These are phyloP conservation scores for Anolis sagrei DNA, from an alignment of 2,113 vertebrate genomes.

Conservation along the genomic window DNA sequence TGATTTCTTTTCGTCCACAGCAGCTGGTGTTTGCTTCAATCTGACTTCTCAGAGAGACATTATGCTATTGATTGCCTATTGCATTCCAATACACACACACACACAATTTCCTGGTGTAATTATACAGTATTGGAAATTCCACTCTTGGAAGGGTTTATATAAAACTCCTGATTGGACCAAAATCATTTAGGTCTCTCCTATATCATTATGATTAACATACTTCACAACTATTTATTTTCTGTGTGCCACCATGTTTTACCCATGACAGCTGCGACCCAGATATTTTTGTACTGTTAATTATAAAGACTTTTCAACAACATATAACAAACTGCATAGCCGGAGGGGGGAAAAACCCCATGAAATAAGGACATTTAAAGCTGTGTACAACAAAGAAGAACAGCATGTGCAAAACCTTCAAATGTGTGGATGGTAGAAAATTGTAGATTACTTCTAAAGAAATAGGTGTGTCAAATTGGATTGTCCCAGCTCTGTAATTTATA, in stretches of 20 bases:
- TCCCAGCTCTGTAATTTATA: too few species aligned
- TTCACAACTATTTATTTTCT: slow-evolving; percentile 24
- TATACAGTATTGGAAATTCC: slow-evolving; percentile 5
- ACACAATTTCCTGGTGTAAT: slow-evolving; percentile 24
- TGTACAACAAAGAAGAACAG: neutral
- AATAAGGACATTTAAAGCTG: neutral
- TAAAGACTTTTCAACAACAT: neutral
- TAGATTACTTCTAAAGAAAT: too few species aligned
- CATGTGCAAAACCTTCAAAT: too few species aligned
- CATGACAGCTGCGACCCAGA: slow-evolving; percentile 20
- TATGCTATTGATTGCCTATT: slow-evolving; percentile 18
- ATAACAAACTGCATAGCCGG: too few species aligned
- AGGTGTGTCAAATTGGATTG: too few species aligned
- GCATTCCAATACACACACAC: neutral
- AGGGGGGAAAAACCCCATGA: neutral
- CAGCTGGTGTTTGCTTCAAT: slow-evolving; percentile 41
- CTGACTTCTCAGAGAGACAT: slow-evolving; percentile 22
- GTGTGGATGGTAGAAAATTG: too few species aligned
- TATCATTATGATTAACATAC: slow-evolving; percentile 24
- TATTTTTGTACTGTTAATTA: slow-evolving; percentile 32
- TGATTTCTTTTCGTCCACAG: neutral
- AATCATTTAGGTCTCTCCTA: neutral
- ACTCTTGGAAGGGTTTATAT: neutral
- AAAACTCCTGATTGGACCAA: slow-evolving; percentile 28
- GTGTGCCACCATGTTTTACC: neutral